Conservation (phyloP, 2,113 vertebrate species). For the Corythaeola cristata region DNA sequence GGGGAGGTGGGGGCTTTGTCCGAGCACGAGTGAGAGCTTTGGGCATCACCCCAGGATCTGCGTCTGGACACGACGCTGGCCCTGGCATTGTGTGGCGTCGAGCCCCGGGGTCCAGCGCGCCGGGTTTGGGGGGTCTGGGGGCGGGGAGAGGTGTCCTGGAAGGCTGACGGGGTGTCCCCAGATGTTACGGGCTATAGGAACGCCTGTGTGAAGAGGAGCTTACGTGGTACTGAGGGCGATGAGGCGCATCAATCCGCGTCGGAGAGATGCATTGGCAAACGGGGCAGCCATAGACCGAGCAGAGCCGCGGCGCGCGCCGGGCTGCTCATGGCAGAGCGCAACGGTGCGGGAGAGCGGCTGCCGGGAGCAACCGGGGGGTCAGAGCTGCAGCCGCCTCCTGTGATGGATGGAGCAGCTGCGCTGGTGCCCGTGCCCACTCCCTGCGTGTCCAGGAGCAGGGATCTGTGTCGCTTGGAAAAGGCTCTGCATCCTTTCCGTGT, state of each 20-base stretch:
- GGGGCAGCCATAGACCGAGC: neutral
- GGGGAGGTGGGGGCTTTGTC: neutral
- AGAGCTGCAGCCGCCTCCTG: accelerated
- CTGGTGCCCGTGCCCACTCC: neutral
- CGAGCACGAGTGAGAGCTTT: neutral
- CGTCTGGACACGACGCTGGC: neutral
- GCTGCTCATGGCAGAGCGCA: accelerated
- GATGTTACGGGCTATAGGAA: accelerated
- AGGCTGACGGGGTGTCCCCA: neutral
- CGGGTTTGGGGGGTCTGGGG: neutral
- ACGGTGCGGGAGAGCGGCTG: no score
- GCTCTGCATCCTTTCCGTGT: accelerated
- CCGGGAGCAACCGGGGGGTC: neutral
- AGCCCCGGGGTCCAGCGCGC: accelerated
- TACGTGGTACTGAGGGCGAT: accelerated
- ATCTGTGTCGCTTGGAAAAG: accelerated
- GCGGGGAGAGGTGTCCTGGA: neutral
- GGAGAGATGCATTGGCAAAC: no score
- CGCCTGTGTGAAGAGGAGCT: neutral
- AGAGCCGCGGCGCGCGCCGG: accelerated
- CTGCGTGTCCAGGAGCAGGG: accelerated
- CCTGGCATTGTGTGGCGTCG: accelerated
- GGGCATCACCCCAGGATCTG: neutral
- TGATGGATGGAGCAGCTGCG: neutral
- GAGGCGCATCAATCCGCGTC: accelerated